Percentiles rank a stretch among this genome's conserved stretches.
Evolutionary conservation across 2,797 vertebrate species (phyloP).

Genomic region (Linurgus olivaceus): DNA sequence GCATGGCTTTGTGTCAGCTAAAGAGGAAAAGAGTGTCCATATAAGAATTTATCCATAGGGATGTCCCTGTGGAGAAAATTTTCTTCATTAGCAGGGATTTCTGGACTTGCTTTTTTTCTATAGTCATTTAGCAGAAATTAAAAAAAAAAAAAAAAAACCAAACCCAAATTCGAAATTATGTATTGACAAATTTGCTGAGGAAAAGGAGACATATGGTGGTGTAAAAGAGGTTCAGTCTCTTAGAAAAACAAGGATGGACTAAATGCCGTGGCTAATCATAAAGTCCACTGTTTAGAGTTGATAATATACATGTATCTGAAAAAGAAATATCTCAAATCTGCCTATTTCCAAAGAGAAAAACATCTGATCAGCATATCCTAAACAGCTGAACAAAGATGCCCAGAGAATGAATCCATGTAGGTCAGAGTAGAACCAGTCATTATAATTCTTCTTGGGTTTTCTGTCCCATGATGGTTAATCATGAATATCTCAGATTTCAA

Average conservation of each 20-base stretch:
- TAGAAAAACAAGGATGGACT: neutral
- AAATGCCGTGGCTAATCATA: neutral
- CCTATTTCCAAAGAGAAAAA: neutral
- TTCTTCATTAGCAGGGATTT: neutral
- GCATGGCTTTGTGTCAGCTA: neutral
- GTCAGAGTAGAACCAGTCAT: neutral
- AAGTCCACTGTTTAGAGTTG: neutral
- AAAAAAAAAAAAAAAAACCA: neutral
- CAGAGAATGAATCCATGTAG: neutral
- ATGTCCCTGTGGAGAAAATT: neutral
- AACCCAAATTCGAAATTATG: neutral
- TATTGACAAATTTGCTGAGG: neutral
- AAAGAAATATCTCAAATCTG: neutral
- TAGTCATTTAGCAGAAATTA: neutral
- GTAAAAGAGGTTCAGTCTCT: neutral
- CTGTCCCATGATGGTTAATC: constrained; percentile 55
- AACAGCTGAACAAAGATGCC: neutral
- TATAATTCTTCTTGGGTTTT: neutral
- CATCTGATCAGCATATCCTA: neutral
- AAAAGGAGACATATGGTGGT: neutral
- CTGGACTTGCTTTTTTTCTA: neutral
- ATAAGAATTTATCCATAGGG: neutral
- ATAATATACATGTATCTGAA: neutral
- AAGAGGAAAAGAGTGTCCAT: neutral
- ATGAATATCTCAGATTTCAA: constrained; percentile 60